Evolutionary conservation across 1,140 invertebrate species (phyloP).

Genomic region (Tetramorium alpestre): DNA sequence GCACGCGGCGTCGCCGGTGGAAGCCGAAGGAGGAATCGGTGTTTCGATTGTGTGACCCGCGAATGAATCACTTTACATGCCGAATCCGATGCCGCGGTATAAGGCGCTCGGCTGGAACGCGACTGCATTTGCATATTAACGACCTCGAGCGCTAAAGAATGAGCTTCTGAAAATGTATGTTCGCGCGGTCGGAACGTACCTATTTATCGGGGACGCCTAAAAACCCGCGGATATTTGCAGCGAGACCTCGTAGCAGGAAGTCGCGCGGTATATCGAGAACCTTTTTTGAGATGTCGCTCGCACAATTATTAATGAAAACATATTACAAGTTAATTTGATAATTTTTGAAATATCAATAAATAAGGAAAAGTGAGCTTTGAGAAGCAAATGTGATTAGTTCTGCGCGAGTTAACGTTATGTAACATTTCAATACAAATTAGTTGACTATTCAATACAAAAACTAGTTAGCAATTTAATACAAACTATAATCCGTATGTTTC

Average conservation of each 20-base stretch:
- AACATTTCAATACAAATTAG: too few species aligned
- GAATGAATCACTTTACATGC: conserved; percentile 62
- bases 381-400: too few species aligned
- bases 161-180: conserved; percentile 35
- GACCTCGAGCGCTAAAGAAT: conserved; percentile 65
- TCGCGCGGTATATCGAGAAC: not conserved
- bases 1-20: not conserved
- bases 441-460: too few species aligned
- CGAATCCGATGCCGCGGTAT: conserved; percentile 52
- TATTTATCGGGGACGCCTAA: conserved; percentile 6
- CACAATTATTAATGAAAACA: not conserved
- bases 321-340: not conserved
- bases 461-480: too few species aligned
- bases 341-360: not conserved
- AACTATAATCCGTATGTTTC: too few species aligned
- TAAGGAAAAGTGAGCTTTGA: too few species aligned
- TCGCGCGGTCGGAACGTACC: not conserved
- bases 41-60: conserved; percentile 55
- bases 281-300: not conserved
- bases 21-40: not conserved
- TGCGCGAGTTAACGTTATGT: too few species aligned
- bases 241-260: not conserved
- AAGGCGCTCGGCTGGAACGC: conserved; percentile 61
- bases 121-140: conserved; percentile 70
- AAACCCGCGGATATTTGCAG: not conserved